Base-by-base conservation (phyloP, 2,113 vertebrate species). In the Forbesichthys agassizii region DNA sequence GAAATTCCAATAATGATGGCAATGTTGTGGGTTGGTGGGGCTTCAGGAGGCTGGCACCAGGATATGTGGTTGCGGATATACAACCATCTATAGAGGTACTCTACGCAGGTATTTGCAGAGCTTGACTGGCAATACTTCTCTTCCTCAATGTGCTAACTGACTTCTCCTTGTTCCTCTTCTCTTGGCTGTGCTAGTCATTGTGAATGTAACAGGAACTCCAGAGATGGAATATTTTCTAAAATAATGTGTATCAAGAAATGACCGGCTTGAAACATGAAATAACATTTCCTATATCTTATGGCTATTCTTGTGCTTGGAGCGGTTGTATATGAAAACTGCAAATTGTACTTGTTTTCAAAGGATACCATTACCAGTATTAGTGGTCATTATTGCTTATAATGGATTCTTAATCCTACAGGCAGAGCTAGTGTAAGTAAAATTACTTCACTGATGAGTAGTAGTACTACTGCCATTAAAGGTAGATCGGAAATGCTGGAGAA, bases 121-220 rank as follows among this genome's bases (percentile, higher is more conserved):
- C 53, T 27, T 63, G 68, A 64, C 58, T 27, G 6, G 33, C 65
- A 53, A 16, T 42, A 33, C 61, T 52, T 48, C 56, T 11, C 48
- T n/a, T 69, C 46, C 27, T 66, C 76, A 48, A 33, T 70, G 67
- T 80, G 61, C 72, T 68, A 47, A 27, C 67, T 65, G 73, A 82
- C 81, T 69, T 82, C 77, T 84, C 73, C 73, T 78, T 68, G 68
- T 60, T 75, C 68, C 60, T 70, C 65, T 67, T n/a, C 49, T 74
- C 72, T 57, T 66, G 47, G 73, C 74, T 75, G 66, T 77, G 68
- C 75, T 66, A 68, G 79, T 86, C 75, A 80, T 60, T 74, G 65
- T 79, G 70, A 86, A 70, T 82, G 72, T 80, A 78, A 78, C 61
- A 63, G 69, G 42, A 83, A 61, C 82, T 79, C 18, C 1, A 58